Evolutionary conservation across 2,797 vertebrate species (phyloP).

Genomic region (Tauraco hartlaubi): DNA sequence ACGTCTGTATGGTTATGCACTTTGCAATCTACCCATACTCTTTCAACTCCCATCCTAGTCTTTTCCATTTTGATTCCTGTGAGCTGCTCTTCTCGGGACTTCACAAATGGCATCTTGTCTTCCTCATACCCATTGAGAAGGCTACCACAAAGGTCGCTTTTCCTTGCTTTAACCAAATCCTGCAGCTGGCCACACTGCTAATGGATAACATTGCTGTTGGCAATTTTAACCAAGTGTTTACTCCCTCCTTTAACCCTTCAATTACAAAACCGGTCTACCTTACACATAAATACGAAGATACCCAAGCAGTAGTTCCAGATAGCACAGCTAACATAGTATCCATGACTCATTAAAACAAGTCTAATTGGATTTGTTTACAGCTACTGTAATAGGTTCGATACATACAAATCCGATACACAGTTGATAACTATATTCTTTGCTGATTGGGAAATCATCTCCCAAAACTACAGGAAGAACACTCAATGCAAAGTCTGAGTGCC

Average conservation of each 20-base stretch:
- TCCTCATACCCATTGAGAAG: not conserved
- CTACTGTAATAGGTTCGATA: not conserved
- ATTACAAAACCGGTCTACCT: not conserved
- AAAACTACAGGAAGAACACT: not conserved
- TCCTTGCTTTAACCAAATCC: not conserved
- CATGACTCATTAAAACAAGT: not conserved
- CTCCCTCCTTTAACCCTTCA: not conserved
- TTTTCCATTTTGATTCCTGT: not conserved
- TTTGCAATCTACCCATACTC: not conserved
- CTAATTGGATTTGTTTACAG: not conserved
- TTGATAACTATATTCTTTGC: not conserved
- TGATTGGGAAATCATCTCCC: not conserved
- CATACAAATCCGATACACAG: not conserved
- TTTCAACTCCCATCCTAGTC: not conserved
- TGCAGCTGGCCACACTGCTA: not conserved
- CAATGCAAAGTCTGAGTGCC: not conserved
- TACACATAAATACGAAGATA: not conserved
- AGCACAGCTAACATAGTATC: not conserved
- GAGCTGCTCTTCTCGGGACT: not conserved
- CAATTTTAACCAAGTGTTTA: not conserved
- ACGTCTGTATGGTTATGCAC: too few species aligned
- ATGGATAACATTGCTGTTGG: not conserved
- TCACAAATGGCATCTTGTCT: not conserved
- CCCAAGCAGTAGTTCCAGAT: not conserved
- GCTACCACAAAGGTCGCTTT: not conserved